A percentile compares a stretch with the other conserved stretches of the same genome.
Conservation (phyloP, 2,113 vertebrate species). For the Cavia aperea region DNA sequence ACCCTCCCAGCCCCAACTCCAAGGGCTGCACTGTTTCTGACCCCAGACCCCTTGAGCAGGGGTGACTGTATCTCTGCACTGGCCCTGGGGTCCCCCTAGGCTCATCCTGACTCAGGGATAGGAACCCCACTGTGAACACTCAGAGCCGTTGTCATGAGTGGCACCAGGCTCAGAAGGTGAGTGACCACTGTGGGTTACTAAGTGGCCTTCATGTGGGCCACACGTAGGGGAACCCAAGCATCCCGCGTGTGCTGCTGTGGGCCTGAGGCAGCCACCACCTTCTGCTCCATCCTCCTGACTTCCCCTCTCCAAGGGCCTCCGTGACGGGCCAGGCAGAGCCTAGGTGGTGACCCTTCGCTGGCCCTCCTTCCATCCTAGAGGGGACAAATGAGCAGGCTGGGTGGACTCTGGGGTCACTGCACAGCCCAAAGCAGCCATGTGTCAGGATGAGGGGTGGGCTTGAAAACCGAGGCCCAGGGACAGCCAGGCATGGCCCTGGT, state of each 20-base stretch:
- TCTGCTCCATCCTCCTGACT: neutral
- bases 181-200: neutral
- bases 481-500: accelerated
- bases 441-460: accelerated
- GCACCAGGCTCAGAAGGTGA: accelerated
- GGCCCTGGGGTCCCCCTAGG: accelerated
- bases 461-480: accelerated
- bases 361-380: neutral
- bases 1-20: accelerated
- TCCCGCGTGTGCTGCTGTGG: accelerated
- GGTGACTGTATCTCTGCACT: accelerated
- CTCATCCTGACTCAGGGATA: accelerated
- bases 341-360: neutral
- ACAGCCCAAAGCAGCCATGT: accelerated
- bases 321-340: neutral
- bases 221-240: neutral
- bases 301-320: neutral
- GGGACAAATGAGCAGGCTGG: neutral
- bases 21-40: neutral
- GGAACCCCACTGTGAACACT: neutral
- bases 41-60: accelerated
- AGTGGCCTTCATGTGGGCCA: neutral
- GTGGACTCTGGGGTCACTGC: accelerated
- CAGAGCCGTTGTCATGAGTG: neutral
- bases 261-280: accelerated